Percentiles rank a stretch among this genome's conserved stretches.
phyloP scores from a whole-genome alignment of 2,113 vertebrate species.

The Crotalus viridis region DNA sequence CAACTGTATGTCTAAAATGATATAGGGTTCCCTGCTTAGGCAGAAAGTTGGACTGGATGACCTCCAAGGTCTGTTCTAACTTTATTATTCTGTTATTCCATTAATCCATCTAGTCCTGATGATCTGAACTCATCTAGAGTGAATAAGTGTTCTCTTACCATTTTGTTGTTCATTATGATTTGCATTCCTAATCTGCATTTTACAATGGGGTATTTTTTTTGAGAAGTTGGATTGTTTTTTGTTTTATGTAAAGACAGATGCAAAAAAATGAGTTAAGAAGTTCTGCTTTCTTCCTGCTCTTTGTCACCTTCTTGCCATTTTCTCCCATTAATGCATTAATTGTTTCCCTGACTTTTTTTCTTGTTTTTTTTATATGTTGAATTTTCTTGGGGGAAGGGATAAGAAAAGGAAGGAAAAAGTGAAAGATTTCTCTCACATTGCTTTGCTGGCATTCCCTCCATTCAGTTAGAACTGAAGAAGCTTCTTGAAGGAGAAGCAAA shows the following conservation, averaged over 20 bases:
- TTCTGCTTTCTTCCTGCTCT: not conserved
- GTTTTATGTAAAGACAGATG: not conserved
- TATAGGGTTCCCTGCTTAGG: not conserved
- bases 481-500: not conserved
- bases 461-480: not conserved
- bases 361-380: not conserved
- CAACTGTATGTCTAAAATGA: not conserved
- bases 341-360: not conserved
- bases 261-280: not conserved
- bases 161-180: not conserved
- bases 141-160: not conserved
- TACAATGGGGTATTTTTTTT: not conserved
- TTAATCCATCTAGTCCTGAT: not conserved
- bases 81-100: not conserved
- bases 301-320: not conserved
- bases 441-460: not conserved
- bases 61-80: not conserved
- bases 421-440: not conserved
- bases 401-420: not conserved
- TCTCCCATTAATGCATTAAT: no score
- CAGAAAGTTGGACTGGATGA: not conserved
- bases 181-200: not conserved
- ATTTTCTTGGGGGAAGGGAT: not conserved
- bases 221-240: no score
- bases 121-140: not conserved